Base-by-base conservation (phyloP, 2,888 invertebrate species). In the Sminthurides aquaticus region DNA sequence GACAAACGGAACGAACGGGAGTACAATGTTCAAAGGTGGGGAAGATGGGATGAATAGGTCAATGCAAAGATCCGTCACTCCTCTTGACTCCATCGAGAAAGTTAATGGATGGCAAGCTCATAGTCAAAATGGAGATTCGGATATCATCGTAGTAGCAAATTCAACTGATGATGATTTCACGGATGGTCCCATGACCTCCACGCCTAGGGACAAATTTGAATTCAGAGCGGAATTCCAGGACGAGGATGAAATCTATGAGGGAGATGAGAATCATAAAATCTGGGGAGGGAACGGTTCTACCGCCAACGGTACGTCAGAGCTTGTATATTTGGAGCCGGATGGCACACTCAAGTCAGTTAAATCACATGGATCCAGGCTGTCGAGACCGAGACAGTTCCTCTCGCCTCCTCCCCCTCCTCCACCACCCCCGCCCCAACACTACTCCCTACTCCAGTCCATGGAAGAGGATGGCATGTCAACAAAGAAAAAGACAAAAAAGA, bases 221-320 rank as follows among this genome's bases (percentile, higher is more conserved):
- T 70, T 74, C 65, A 70, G 71, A 56, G 75, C 74, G 48, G 75
- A 74, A 56, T 75, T 72, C 54, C 72, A 87, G 66, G 91, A 91
- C 73, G 90, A 91, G 73, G 82, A 89, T 25, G 91, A 91, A 69
- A 86, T 87, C 65, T 92, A 88, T 79, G 92, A 92, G 76, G 92
- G 91, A 0, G 91, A 93, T 76, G 92, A 92, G 79, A 94, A 94
- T 78, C 93, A 94, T 78, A 94, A 94, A 79, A 88, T 94, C 49
- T 94, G 94, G 93, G 89, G 89, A 1, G 90, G 90, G 8, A 86
- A 86, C 27, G 84, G 76, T 25, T 68, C 76, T 64, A 75, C 75
- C 61, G 89, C 90, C 77, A 85, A 88, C 60, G 71, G 75, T 5
- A 76, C 76, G 52, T 71, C 75, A 18, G 77, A 77, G 66, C 72